Conservation (phyloP, 2,113 vertebrate genomes). For the Zeus faber region DNA sequence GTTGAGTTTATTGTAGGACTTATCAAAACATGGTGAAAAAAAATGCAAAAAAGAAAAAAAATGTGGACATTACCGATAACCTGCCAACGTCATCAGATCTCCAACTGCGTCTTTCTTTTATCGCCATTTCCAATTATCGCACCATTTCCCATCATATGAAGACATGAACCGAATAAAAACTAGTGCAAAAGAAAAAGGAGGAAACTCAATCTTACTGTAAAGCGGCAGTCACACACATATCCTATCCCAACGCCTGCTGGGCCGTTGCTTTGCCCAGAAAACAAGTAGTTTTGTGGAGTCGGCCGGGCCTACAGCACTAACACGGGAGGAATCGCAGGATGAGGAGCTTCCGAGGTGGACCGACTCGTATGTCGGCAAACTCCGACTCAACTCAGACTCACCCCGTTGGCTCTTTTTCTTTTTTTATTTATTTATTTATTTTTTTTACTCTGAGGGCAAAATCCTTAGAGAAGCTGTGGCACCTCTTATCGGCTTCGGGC, state of each 20-base stretch:
- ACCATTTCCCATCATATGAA: background rate
- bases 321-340: background rate
- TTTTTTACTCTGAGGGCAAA: background rate
- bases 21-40: no score
- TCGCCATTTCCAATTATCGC: no score
- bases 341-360: background rate
- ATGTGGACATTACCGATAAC: no score
- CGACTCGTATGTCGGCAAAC: background rate
- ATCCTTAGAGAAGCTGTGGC: conserved; percentile 5
- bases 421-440: no score
- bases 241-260: background rate
- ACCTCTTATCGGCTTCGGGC: background rate
- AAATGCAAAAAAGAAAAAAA: no score
- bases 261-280: background rate
- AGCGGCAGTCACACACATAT: background rate
- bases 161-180: background rate
- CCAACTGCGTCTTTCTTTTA: no score
- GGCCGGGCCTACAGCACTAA: background rate
- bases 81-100: no score
- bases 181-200: background rate
- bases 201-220: background rate
- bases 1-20: no score
- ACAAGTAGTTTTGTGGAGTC: background rate
- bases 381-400: background rate
- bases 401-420: background rate